Base-by-base conservation (phyloP, 2,113 vertebrate genomes). In the Dicrurus megarhynchus region DNA sequence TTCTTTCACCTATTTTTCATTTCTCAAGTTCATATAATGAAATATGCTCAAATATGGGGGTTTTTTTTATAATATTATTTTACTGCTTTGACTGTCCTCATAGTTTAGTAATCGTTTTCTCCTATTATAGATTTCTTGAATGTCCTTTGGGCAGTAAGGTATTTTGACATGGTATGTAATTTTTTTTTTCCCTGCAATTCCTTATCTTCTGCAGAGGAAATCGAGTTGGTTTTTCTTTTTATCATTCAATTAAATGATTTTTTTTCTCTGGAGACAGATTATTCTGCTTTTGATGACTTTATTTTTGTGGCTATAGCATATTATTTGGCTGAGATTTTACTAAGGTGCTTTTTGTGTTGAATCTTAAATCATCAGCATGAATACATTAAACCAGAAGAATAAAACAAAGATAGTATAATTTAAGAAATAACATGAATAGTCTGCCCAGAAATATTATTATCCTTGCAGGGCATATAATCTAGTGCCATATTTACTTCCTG, bases 201-300 rank as follows among this genome's bases (percentile, higher is more conserved):
- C 88, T 97, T 97, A 96, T 97, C 96, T 95, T 95, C 87, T 6
- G 15, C 61, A 95, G 76, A 96, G 71, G 64, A 97, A 87, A 97
- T 94, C 91, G 84, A 69, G 84, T 95, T 96, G 90, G 4, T 89
- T 97, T 96, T 97, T 96, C 89, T 95, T 86, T 96, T 96, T 91
- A 96, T 97, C 84, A 93, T 93, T 97, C 92, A 95, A 97, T 98
- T 91, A 97, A 97, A 96, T 97, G 24, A 96, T 91, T 96, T 55
- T 84, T 97, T 97, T 97, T 84, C 74, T 97, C 89, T 84, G 52
- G 78, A 96, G 96, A 95, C 82, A 75, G 73, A 90, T 97, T 96
- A 95, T 97, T 91, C 67, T 96, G 76, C 87, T 97, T 92, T 91
- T 95, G 41, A 94, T 96, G 82, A 95, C 86, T 96, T 96, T 95